Conservation (phyloP, 2,113 vertebrate species). For the Alligator mississippiensis region DNA sequence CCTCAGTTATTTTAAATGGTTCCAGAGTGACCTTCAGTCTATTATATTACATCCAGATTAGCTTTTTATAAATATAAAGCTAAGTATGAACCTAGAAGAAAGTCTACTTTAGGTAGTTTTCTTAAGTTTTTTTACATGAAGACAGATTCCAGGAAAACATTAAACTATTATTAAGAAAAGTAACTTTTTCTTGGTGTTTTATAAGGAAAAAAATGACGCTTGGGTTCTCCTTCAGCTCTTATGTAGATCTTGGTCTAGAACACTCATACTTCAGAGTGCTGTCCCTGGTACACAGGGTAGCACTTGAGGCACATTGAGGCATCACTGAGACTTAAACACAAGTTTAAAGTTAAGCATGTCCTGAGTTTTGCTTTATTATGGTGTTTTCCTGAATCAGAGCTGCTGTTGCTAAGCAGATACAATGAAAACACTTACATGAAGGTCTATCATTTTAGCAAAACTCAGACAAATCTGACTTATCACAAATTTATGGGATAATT, state of each 20-base stretch:
- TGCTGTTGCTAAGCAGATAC: not conserved
- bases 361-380: not conserved
- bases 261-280: not conserved
- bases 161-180: not conserved
- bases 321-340: not conserved
- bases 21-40: not conserved
- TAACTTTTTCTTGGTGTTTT: not conserved
- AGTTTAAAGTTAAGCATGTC: not conserved
- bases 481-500: not conserved
- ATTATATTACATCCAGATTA: not conserved
- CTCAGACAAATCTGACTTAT: not conserved
- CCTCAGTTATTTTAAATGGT: not conserved
- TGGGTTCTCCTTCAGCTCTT: not conserved
- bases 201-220: not conserved
- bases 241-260: not conserved
- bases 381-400: not conserved
- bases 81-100: not conserved
- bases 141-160: not conserved
- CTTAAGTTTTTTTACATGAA: not conserved
- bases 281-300: not conserved
- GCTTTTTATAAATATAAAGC: not conserved
- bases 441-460: constrained; percentile 6
- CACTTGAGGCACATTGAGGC: no score
- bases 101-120: not conserved
- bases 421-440: not conserved